phyloP scores from a whole-genome alignment of 2,797 vertebrate species.

The Urocyon cinereoargenteus region DNA sequence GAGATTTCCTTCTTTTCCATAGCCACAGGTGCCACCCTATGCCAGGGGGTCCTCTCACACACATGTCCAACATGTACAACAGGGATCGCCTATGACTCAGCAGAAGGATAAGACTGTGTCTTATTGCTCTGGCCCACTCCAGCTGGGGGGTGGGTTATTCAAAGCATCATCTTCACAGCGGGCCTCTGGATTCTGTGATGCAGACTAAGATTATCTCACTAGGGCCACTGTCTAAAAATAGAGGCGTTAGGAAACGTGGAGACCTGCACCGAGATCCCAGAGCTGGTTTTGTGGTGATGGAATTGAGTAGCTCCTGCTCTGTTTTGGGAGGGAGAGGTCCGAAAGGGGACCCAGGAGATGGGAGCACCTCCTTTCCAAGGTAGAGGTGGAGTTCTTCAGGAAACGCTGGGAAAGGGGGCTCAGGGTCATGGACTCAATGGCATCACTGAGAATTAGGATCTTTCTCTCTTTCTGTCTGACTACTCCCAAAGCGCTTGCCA shows the following conservation, averaged over 20 bases:
- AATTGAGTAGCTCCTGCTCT: background rate
- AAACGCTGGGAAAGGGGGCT: background rate
- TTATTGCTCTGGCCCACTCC: background rate
- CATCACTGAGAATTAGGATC: background rate
- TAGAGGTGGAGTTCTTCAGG: background rate
- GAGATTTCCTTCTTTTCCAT: constrained; percentile 38
- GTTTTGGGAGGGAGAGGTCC: background rate
- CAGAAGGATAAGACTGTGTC: background rate
- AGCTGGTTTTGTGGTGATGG: background rate
- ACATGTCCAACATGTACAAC: background rate
- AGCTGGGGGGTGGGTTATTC: background rate
- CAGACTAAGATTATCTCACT: background rate
- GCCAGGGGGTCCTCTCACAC: background rate
- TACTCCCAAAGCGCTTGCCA: background rate
- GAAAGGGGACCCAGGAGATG: background rate
- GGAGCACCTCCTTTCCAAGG: background rate
- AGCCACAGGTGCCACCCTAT: background rate
- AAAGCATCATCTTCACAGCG: background rate
- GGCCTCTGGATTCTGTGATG: background rate
- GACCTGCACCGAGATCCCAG: background rate
- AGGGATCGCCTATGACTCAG: background rate
- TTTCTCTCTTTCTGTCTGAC: background rate
- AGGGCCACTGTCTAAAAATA: background rate
- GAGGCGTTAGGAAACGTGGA: background rate
- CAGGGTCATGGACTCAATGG: background rate